These are phyloP conservation scores for Pleuronectes platessa DNA, from an alignment of 2,113 vertebrate species.

Conservation along the genomic window DNA sequence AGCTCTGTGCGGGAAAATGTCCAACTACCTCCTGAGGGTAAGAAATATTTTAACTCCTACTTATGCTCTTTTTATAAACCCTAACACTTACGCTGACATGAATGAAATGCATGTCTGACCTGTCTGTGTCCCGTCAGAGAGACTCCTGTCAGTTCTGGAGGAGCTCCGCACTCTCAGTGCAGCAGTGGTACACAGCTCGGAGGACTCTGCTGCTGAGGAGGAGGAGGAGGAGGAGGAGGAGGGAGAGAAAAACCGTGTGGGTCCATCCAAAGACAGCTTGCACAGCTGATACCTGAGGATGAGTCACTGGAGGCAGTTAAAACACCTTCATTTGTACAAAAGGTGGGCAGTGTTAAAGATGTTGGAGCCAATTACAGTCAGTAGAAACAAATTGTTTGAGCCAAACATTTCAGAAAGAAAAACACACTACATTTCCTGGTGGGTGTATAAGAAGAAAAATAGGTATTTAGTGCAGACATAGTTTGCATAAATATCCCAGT, in stretches of 20 bases:
- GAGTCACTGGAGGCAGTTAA: conserved; percentile 42
- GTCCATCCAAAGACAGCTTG: conserved; percentile 15
- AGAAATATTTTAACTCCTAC: not conserved
- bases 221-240: conserved; percentile 28
- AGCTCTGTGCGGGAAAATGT: conserved; percentile 10
- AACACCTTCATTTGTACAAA: conserved; percentile 48
- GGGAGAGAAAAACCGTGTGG: conserved; percentile 43
- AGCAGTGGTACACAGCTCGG: conserved; percentile 79
- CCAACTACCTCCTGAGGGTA: conserved; percentile 59
- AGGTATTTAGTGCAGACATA: not conserved
- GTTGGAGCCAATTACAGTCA: not conserved
- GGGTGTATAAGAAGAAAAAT: not conserved
- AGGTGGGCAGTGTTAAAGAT: conserved; percentile 40
- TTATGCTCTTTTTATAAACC: not conserved
- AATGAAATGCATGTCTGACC: conserved; percentile 34
- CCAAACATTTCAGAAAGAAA: conserved; percentile 13
- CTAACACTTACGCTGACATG: conserved; percentile 23
- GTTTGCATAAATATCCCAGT: not conserved
- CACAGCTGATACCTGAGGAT: conserved; percentile 59
- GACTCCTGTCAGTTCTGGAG: conserved; percentile 74
- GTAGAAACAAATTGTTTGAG: conserved; percentile 13
- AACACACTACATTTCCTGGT: not conserved
- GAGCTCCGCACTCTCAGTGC: conserved; percentile 79
- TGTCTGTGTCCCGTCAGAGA: conserved; percentile 65
- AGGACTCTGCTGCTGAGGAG: conserved; percentile 74